Evolutionary conservation across 2,888 invertebrate species (phyloP), one percentile per base, ranked within the genome.

Genomic region (Melanostoma mellinum): DNA sequence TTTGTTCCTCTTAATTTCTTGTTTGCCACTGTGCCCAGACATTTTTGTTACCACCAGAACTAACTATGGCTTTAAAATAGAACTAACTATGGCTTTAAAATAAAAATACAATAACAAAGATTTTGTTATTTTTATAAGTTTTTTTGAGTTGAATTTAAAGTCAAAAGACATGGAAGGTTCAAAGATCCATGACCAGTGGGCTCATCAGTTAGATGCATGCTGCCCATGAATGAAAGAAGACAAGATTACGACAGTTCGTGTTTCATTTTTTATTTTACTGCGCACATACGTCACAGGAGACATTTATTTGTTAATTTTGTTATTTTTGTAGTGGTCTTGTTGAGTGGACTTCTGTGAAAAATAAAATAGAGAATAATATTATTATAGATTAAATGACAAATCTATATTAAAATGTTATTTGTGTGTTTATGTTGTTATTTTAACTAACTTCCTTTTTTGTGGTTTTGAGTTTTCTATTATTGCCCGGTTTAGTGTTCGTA

Each of bases 201-300:
- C n/a, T n/a, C n/a, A n/a, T n/a, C n/a, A n/a, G n/a, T n/a, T n/a
- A n/a, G n/a, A n/a, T n/a, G n/a, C n/a, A n/a, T n/a, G n/a, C n/a
- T n/a, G n/a, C n/a, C n/a, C 46, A 10, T 46, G n/a, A 46, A 46
- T 46, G 46, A 46, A 46, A 10, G 46, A 46, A 46, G n/a, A 46
- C 20, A 46, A 46, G 10, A 46, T 46, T 46, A 46, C 8, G 46
- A 46, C 46, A 46, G 46, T 46, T 8, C 3, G 4, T 8, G 4
- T 44, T 46, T 46, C 20, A 46, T 46, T 46, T 46, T 46, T 46
- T 3, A 3, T 10, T 46, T n/a, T 46, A 10, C 46, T 46, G 46
- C 46, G 46, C 46, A 46, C 20, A 3, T 46, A 46, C 46, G 46
- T 46, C 46, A 9, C 46, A n/a, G n/a, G n/a, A n/a, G n/a, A n/a